phyloP scores from a whole-genome alignment of 2,797 vertebrate species.

The Fundulus diaphanus region DNA sequence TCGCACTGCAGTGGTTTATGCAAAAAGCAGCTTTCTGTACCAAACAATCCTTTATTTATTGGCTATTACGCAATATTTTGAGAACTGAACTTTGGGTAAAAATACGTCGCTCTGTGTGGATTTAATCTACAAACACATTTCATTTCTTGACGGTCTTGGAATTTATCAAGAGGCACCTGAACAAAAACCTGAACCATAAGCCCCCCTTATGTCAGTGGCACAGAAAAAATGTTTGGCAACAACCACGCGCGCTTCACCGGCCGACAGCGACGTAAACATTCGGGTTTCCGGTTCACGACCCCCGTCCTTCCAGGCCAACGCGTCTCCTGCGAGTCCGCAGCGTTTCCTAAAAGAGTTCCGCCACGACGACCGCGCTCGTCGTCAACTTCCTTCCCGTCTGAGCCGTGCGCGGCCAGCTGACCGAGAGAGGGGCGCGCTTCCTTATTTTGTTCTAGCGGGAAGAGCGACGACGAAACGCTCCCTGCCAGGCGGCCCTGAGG shows the following conservation, averaged over 20 bases:
- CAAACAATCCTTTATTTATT: background rate
- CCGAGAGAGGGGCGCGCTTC: slow-evolving; percentile 65
- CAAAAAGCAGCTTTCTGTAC: background rate
- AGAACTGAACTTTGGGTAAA: background rate
- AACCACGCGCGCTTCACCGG: slow-evolving; percentile 51
- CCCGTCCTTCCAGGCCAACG: slow-evolving; percentile 36
- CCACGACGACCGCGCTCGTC: slow-evolving; percentile 51
- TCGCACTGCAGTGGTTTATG: too few species aligned
- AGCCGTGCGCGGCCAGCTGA: slow-evolving; percentile 64
- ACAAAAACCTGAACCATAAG: slow-evolving; percentile 41
- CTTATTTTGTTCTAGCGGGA: slow-evolving; percentile 75
- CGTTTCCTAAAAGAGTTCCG: slow-evolving; percentile 30
- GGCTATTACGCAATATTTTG: background rate
- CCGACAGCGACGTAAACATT: slow-evolving; percentile 25
- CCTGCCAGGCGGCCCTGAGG: slow-evolving; percentile 46
- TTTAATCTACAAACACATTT: background rate
- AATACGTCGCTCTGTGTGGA: background rate
- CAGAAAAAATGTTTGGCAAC: slow-evolving; percentile 72
- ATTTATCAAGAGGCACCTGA: background rate
- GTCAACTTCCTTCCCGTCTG: slow-evolving; percentile 67
- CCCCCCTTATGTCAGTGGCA: slow-evolving; percentile 67
- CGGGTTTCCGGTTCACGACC: slow-evolving; percentile 16
- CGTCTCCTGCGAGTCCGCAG: slow-evolving; percentile 13
- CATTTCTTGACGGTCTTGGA: background rate
- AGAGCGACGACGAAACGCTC: slow-evolving; percentile 52